These are phyloP conservation scores for Tauraco erythrolophus DNA, from an alignment of 2,113 vertebrate species.

Conservation along the genomic window DNA sequence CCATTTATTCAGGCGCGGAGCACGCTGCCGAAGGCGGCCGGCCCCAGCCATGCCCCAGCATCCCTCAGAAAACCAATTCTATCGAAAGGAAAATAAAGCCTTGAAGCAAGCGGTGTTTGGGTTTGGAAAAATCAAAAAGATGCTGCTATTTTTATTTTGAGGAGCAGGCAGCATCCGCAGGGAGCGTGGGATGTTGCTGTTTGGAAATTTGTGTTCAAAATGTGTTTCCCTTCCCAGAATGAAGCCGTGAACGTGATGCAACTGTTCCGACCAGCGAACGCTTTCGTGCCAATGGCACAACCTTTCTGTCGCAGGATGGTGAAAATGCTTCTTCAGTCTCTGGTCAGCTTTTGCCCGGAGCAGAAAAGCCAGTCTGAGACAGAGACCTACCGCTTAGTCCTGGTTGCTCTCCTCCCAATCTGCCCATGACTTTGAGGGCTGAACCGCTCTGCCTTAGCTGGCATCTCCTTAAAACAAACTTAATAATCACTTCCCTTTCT, in stretches of 20 bases:
- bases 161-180: background rate
- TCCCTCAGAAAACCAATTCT: background rate
- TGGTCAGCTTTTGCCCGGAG: background rate
- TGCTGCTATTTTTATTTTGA: background rate
- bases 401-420: background rate
- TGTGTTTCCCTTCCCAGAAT: background rate
- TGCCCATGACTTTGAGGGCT: background rate
- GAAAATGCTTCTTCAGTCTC: background rate
- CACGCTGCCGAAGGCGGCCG: rapidly evolving
- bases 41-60: rapidly evolving
- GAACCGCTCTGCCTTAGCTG: background rate
- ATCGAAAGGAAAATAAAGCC: background rate
- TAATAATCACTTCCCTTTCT: background rate
- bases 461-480: background rate
- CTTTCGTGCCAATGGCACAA: background rate
- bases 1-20: background rate
- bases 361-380: background rate
- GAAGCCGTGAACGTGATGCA: background rate
- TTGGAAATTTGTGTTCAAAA: background rate
- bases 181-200: background rate
- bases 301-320: background rate
- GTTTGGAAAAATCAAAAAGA: background rate
- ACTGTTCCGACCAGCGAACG: rapidly evolving
- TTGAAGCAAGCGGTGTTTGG: background rate
- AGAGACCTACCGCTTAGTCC: background rate